Evolutionary conservation across 2,888 invertebrate genomes (phyloP).

Genomic region (Caenorhabditis sp.): DNA sequence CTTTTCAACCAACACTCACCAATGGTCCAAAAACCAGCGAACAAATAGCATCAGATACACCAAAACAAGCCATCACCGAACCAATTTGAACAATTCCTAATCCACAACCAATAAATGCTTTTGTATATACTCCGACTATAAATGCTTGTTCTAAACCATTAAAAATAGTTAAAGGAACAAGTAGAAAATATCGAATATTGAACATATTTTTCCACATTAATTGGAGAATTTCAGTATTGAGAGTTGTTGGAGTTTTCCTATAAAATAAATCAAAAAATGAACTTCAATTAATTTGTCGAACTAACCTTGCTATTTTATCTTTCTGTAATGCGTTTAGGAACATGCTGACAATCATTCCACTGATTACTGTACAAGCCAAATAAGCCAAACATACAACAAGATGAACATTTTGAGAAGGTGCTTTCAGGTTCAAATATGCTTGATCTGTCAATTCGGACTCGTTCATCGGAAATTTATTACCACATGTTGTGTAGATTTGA

Average conservation of each 20-base stretch:
- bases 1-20: too few species aligned
- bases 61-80: conserved; percentile 96
- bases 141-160: conserved; percentile 97
- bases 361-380: conserved; percentile 84
- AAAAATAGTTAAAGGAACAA: conserved; percentile 93
- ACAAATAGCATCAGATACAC: conserved; percentile 89
- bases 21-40: conserved; percentile 83
- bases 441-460: conserved; percentile 45
- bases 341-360: conserved; percentile 85
- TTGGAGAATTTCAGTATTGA: conserved; percentile 41
- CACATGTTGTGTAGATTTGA: conserved; percentile 62
- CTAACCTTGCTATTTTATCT: conserved; percentile 72
- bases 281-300: not conserved
- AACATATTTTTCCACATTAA: conserved; percentile 87
- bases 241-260: not conserved
- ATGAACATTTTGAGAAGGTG: conserved; percentile 79
- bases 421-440: conserved; percentile 75
- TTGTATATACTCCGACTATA: conserved; percentile 80
- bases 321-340: conserved; percentile 89
- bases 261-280: not conserved
- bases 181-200: conserved; percentile 78
- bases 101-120: conserved; percentile 70
- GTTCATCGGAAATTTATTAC: conserved; percentile 62
- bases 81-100: conserved; percentile 87
- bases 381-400: conserved; percentile 77